A percentile compares a stretch with the other conserved stretches of the same genome.
phyloP scores from a whole-genome alignment of 2,888 invertebrate genomes.

The Metacarcinus magister region DNA sequence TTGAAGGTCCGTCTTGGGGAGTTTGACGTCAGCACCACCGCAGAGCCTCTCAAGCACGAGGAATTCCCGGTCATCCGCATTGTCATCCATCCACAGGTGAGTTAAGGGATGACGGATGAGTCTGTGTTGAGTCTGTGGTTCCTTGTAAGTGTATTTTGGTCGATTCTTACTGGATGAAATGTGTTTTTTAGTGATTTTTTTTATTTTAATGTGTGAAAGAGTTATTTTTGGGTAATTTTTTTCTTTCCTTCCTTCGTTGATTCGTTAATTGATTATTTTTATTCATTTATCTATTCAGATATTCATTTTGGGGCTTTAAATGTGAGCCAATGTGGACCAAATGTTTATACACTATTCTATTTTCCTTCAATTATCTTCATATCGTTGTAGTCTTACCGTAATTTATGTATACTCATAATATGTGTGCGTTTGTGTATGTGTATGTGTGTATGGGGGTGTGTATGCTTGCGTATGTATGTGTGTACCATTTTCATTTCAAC shows the following conservation, averaged over 20 bases:
- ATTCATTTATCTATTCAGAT: no score
- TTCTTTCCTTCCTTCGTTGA: no score
- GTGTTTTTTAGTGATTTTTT: no score
- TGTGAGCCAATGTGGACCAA: no score
- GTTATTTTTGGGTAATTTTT: no score
- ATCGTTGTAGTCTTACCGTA: no score
- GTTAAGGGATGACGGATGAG: not conserved
- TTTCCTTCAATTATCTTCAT: no score
- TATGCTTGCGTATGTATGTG: conserved; percentile 9
- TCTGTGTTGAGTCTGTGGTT: not conserved
- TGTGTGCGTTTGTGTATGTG: conserved; percentile 42
- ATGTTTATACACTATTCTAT: no score
- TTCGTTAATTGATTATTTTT: no score
- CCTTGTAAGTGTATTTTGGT: not conserved
- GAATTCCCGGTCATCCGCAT: conserved; percentile 84
- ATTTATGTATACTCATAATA: no score
- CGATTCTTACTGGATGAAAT: not conserved
- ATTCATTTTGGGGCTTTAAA: no score
- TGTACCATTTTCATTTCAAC: not conserved
- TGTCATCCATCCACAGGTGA: conserved; percentile 82
- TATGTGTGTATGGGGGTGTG: conserved; percentile 37
- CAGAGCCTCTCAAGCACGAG: conserved; percentile 84
- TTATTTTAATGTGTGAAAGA: no score
- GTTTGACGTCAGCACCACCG: conserved; percentile 85
- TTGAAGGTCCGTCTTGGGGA: conserved; percentile 85